Evolutionary conservation across 2,113 vertebrate species (phyloP).

Genomic region (Apistogramma diplotaenia): DNA sequence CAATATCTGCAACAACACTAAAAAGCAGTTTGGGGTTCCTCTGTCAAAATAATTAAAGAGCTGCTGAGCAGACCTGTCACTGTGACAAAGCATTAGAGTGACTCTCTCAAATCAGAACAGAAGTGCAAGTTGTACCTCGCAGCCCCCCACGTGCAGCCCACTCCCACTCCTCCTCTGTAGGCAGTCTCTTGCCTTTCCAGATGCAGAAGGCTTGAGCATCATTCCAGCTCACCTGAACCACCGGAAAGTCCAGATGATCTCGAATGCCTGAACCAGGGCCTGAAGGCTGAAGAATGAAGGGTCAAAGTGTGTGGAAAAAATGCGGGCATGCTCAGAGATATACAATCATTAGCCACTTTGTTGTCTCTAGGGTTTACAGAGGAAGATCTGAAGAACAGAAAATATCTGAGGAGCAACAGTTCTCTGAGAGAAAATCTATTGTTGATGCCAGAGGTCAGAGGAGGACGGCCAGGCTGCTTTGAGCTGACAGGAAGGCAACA

Average conservation of each 20-base stretch:
- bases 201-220: constrained; percentile 87
- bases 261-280: constrained; percentile 90
- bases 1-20: not conserved
- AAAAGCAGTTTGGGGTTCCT: not conserved
- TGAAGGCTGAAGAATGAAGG: constrained; percentile 77
- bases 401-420: not conserved
- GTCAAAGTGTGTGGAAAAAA: not conserved
- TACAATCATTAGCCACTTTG: not conserved
- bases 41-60: not conserved
- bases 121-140: constrained; percentile 74
- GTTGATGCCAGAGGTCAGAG: not conserved
- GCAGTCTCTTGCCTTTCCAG: constrained; percentile 87
- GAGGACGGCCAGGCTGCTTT: no score
- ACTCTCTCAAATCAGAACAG: not conserved
- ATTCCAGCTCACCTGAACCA: constrained; percentile 96
- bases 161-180: constrained; percentile 92
- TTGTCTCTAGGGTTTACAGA: not conserved
- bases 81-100: not conserved
- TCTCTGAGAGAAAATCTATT: not conserved
- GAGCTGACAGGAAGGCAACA: no score
- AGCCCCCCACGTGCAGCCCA: constrained; percentile 90
- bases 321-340: not conserved
- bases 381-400: not conserved
- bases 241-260: constrained; percentile 83
- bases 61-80: not conserved